These are phyloP conservation scores for Ferrisia virgata DNA, from an alignment of 2,888 invertebrate species.

Conservation along the genomic window DNA sequence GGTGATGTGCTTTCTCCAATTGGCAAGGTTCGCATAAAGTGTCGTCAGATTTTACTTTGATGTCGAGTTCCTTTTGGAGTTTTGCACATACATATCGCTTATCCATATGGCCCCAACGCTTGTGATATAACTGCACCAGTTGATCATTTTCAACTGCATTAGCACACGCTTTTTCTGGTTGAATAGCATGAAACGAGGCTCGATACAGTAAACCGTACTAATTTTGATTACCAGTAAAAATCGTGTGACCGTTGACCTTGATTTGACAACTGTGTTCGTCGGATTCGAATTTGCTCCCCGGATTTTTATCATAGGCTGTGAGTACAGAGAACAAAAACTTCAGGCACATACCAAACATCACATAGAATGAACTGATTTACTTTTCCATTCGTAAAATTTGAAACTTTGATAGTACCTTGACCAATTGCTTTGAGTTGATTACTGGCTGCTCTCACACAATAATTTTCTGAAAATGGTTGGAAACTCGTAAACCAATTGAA, in stretches of 20 bases:
- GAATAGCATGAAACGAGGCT: not conserved
- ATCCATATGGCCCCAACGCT: not conserved
- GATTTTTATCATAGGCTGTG: not conserved
- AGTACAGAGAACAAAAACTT: constrained; percentile 7
- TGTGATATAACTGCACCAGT: not conserved
- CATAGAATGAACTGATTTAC: not conserved
- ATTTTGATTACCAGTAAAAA: not conserved
- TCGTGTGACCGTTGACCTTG: not conserved
- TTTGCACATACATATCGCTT: not conserved
- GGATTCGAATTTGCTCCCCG: not conserved
- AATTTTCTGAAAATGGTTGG: not conserved
- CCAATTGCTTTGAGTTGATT: not conserved
- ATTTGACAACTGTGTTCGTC: not conserved
- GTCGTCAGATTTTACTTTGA: not conserved
- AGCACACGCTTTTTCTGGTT: not conserved
- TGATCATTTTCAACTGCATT: not conserved
- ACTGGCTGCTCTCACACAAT: not conserved
- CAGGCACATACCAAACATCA: not conserved
- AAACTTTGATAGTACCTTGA: not conserved
- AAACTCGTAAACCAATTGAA: not conserved
- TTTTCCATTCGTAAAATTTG: not conserved
- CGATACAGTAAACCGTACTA: not conserved
- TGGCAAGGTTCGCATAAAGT: not conserved
- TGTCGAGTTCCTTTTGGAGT: not conserved
- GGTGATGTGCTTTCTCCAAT: not conserved